Evolutionary conservation across 2,888 invertebrate genomes (phyloP), one percentile per base, ranked within the genome.

Genomic region (Cantharis lateralis): DNA sequence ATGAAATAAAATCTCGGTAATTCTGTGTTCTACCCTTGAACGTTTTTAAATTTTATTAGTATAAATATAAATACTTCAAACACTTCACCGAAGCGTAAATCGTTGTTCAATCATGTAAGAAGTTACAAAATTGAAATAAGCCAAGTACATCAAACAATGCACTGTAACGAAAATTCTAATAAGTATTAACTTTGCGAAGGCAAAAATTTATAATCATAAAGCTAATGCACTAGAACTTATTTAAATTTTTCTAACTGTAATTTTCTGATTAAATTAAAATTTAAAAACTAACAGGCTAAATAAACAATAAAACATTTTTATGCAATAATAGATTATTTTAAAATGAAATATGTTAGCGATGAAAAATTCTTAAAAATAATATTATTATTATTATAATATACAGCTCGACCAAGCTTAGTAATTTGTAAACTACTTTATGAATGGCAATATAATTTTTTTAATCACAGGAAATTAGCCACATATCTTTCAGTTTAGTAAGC

Each of bases 11-110:
- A 48, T 48, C 48, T 48, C 48, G n/a, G 48, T n/a, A 48, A 13
- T 48, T 48, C 48, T 48, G n/a, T 2, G 48, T 48, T 48, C 48
- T 48, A 69, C 16, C 69, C 26, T 32, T 69, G 69, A 26, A 69
- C 20, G 32, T 15, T 69, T 69, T 71, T 71, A 62, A 61, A 71
- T 16, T 11, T 15, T 13, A 15, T 61, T 20, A 15, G 68, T 15
- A 10, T 28, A 68, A 68, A 68, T 26, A 68, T 66, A 18, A 18
- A 66, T 66, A 66, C 64, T 66, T 66, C 64, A 66, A 66, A 66
- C 64, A 66, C 63, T 72, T 72, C 64, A 64, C 63, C 72, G 24
- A 72, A 72, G 64, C 72, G 66, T 72, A 64, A 72, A 32, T 72
- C 32, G 63, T 72, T 72, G 66, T 64, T 24, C 72, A 66, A 72